Percentiles rank a stretch among this genome's conserved stretches.
These are phyloP conservation scores for Microcebus griseorufus DNA, from an alignment of 2,113 vertebrate genomes.

Conservation along the genomic window DNA sequence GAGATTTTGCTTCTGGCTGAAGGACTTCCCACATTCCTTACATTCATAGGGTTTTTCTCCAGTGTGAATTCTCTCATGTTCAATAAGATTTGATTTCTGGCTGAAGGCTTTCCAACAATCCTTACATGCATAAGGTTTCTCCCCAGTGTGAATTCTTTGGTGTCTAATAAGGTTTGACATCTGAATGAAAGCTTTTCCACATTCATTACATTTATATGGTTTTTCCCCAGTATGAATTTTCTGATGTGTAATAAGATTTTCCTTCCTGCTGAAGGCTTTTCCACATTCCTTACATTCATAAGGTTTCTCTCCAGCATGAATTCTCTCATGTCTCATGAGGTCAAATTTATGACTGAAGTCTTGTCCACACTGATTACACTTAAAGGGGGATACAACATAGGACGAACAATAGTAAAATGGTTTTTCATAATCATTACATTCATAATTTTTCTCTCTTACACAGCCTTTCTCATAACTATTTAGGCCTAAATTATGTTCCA, in stretches of 20 bases:
- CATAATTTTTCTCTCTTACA: constrained; percentile 44
- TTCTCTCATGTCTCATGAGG: constrained; percentile 63
- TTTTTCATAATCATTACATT: constrained; percentile 28
- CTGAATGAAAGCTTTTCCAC: constrained; percentile 75
- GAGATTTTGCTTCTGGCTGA: constrained; percentile 75
- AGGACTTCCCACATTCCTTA: constrained; percentile 73
- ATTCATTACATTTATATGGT: constrained; percentile 71
- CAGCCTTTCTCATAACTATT: constrained; percentile 46
- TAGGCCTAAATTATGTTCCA: constrained; percentile 64
- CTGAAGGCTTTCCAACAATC: constrained; percentile 77
- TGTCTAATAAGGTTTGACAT: constrained; percentile 77
- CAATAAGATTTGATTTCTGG: constrained; percentile 76
- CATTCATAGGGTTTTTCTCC: constrained; percentile 77
- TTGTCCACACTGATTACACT: constrained; percentile 69
- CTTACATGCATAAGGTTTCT: constrained; percentile 75
- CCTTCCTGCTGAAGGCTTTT: constrained; percentile 71
- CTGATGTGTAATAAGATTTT: constrained; percentile 74
- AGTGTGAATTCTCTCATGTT: constrained; percentile 74
- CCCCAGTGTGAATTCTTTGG: constrained; percentile 75
- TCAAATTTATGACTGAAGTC: constrained; percentile 68
- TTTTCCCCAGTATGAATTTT: constrained; percentile 77
- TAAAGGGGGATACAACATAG: constrained; percentile 31
- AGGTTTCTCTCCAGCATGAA: constrained; percentile 66
- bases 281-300: constrained; percentile 69
- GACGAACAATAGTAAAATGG: constrained; percentile 47